phyloP scores from a whole-genome alignment of 2,888 invertebrate species.

The Pemphredon lugubris region DNA sequence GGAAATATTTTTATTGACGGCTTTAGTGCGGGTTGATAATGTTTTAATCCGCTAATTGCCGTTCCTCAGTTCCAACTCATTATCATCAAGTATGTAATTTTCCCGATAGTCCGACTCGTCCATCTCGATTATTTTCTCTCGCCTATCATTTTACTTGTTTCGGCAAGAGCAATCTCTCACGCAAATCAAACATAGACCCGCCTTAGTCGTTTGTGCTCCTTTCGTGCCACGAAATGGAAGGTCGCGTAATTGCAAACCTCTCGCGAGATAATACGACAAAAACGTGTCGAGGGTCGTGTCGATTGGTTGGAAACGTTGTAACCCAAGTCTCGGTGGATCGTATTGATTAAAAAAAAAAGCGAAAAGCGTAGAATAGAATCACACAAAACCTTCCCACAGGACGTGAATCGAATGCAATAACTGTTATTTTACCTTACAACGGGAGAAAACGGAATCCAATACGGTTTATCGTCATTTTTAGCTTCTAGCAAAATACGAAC shows the following conservation, averaged over 20 bases:
- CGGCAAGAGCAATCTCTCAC: slow-evolving; percentile 57
- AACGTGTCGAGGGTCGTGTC: slow-evolving; percentile 14
- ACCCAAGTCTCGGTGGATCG: slow-evolving; percentile 1
- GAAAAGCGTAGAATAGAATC: no score
- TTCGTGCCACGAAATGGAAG: slow-evolving; percentile 47
- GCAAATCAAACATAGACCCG: slow-evolving; percentile 63
- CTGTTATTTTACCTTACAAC: no score
- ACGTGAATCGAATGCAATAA: no score
- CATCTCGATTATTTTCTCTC: slow-evolving; percentile 41
- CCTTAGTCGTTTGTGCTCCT: slow-evolving; percentile 31
- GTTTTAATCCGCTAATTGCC: no score
- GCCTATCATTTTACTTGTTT: slow-evolving; percentile 55
- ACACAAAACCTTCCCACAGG: no score
- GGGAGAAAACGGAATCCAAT: no score
- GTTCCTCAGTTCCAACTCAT: neutral
- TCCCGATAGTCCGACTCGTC: slow-evolving; percentile 22
- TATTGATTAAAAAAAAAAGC: no score
- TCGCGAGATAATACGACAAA: slow-evolving; percentile 11
- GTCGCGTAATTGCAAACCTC: slow-evolving; percentile 30
- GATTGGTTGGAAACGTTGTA: slow-evolving; percentile 29
- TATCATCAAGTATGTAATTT: no score
- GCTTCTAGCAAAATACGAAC: no score
- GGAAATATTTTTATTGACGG: no score
- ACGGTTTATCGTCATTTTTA: no score
- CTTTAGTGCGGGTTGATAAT: no score